These are phyloP conservation scores for Aspidapion aeneum DNA, from an alignment of 2,888 invertebrate genomes.

Conservation along the genomic window DNA sequence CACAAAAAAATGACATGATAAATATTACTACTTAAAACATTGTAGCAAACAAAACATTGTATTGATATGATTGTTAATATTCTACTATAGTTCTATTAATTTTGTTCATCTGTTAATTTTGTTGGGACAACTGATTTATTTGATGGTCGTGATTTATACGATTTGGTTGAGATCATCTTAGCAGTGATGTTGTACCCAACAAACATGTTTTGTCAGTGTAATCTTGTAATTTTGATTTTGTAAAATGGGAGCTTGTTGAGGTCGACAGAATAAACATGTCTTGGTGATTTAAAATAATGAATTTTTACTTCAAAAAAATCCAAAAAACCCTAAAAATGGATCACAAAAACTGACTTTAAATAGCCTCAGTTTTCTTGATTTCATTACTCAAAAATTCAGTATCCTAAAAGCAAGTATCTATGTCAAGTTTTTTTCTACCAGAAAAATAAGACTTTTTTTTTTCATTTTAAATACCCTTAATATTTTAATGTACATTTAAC, in stretches of 20 bases:
- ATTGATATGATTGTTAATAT: background rate
- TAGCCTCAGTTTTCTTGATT: too few relatives aligned
- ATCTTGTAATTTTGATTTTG: slow-evolving; percentile 24
- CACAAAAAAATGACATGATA: background rate
- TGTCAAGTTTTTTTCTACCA: too few relatives aligned
- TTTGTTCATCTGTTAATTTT: background rate
- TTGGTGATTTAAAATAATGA: slow-evolving; percentile 42
- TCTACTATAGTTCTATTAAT: background rate
- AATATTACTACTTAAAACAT: background rate
- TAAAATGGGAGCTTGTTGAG: slow-evolving; percentile 60
- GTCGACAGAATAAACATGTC: slow-evolving; percentile 48
- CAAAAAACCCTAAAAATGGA: too few relatives aligned
- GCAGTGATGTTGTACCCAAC: slow-evolving; percentile 3
- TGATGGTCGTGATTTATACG: background rate
- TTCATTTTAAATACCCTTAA: too few relatives aligned
- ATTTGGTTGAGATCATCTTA: background rate
- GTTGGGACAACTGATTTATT: background rate
- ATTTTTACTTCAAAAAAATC: slow-evolving; percentile 14
- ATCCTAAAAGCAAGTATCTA: too few relatives aligned
- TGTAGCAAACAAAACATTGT: background rate
- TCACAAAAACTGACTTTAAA: too few relatives aligned
- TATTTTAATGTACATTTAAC: too few relatives aligned
- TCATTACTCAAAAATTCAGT: too few relatives aligned
- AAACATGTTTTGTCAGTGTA: slow-evolving; percentile 43
- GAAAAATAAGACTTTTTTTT: too few relatives aligned